Evolutionary conservation across 2,113 vertebrate species (phyloP).

Genomic region (Oncorhynchus gorbuscha): DNA sequence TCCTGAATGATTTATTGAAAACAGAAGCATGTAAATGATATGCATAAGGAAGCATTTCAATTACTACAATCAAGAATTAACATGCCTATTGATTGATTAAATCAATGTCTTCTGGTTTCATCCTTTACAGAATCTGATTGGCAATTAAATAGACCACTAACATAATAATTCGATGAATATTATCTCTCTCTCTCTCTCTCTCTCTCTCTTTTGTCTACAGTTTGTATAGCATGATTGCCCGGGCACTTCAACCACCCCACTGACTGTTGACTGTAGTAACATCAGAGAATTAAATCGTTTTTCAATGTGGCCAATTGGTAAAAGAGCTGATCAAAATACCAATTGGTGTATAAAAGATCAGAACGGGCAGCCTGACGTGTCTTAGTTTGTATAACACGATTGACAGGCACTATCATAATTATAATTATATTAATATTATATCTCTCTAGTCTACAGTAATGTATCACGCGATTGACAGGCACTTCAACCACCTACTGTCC

Average conservation of each 20-base stretch:
- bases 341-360: too few relatives aligned
- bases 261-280: constrained; percentile 36
- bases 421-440: too few relatives aligned
- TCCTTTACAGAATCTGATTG: too few relatives aligned
- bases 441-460: too few relatives aligned
- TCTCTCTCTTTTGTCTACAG: too few relatives aligned
- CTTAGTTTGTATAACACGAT: constrained; percentile 29
- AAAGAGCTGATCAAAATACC: too few relatives aligned
- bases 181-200: too few relatives aligned
- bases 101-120: constrained; percentile 1
- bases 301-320: too few relatives aligned
- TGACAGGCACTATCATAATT: constrained; percentile 43
- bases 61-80: neutral
- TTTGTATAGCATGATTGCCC: constrained; percentile 49
- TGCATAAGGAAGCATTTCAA: neutral
- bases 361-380: too few relatives aligned
- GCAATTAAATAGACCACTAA: too few relatives aligned
- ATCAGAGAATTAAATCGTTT: too few relatives aligned
- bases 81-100: constrained; percentile 29
- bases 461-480: constrained; percentile 36
- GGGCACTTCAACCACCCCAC: constrained; percentile 61
- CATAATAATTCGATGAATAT: too few relatives aligned
- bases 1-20: neutral
- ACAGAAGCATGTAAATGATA: neutral
- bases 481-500: constrained; percentile 63